Evolutionary conservation across 2,113 vertebrate genomes (phyloP).

Genomic region (Emydura subglobosa): DNA sequence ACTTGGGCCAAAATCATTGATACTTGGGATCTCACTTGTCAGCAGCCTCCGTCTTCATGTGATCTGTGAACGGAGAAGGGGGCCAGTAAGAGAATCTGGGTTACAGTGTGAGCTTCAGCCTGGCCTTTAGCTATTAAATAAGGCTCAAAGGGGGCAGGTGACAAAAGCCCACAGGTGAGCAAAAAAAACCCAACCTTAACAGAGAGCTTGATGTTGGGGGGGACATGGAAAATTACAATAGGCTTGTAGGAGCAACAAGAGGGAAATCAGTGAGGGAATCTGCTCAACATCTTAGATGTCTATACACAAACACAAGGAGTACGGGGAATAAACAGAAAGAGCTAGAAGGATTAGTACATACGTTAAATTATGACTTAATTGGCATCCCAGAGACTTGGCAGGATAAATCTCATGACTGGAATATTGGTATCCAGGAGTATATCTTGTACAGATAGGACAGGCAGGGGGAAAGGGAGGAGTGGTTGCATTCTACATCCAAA

Average conservation of each 20-base stretch:
- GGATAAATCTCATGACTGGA: no score
- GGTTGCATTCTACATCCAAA: no score
- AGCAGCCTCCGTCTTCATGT: not conserved
- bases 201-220: not conserved
- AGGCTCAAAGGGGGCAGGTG: not conserved
- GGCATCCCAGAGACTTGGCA: no score
- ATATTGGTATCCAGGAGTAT: no score
- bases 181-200: not conserved
- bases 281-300: no score
- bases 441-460: no score
- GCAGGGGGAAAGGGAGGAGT: no score
- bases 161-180: not conserved
- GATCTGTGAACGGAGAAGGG: not conserved
- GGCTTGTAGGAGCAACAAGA: not conserved
- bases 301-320: no score
- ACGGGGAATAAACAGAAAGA: no score
- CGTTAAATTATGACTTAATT: no score
- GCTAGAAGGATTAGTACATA: no score
- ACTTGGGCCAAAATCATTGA: not conserved
- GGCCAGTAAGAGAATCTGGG: not conserved
- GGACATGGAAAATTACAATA: not conserved
- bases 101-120: not conserved
- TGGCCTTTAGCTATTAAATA: not conserved
- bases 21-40: not conserved
- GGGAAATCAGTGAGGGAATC: not conserved